phyloP scores from a whole-genome alignment of 1,140 invertebrate species.

The Anthonomus grandis region DNA sequence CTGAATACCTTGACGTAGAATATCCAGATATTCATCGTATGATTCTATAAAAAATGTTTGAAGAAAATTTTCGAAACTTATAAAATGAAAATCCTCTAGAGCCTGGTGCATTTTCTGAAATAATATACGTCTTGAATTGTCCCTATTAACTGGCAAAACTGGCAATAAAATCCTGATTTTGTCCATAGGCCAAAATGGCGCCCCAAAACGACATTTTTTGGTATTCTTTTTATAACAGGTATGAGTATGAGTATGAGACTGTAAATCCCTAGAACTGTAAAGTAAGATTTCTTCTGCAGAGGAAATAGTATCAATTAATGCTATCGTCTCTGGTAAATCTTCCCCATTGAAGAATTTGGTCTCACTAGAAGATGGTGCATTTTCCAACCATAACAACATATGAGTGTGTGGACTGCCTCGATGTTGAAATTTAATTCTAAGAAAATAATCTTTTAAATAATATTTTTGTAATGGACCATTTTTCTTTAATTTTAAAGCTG shows the following conservation, averaged over 20 bases:
- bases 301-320: neutral
- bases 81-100: neutral
- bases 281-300: neutral
- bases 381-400: neutral
- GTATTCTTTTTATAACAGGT: neutral
- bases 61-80: neutral
- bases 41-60: neutral
- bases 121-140: neutral
- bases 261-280: neutral
- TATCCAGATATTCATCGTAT: neutral
- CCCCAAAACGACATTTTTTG: neutral
- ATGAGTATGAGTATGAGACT: slow-evolving; percentile 4
- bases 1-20: no score
- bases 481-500: no score
- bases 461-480: no score
- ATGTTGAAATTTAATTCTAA: no score
- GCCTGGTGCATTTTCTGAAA: neutral
- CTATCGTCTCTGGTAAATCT: no score
- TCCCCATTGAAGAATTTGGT: no score
- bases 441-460: no score
- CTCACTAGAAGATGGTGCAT: no score
- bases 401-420: no score
- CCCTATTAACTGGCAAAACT: slow-evolving; percentile 1
- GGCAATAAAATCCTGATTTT: slow-evolving; percentile 2
- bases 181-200: neutral